Conservation (phyloP, 2,113 vertebrate species). For the Oryctolagus cuniculus region DNA sequence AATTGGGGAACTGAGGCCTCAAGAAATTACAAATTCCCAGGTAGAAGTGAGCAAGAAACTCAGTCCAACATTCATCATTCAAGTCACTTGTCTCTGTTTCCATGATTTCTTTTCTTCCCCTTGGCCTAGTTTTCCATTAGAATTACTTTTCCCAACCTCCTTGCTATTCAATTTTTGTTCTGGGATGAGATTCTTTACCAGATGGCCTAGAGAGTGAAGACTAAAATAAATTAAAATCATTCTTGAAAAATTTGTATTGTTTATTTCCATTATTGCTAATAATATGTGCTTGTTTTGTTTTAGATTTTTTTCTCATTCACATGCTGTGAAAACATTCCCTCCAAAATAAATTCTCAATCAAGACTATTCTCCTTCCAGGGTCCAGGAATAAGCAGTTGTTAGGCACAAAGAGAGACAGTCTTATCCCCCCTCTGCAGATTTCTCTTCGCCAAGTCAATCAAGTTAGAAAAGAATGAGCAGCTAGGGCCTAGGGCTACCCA, state of each 20-base stretch:
- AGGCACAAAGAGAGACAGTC: conserved; percentile 33
- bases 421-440: neutral
- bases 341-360: conserved; percentile 81
- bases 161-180: conserved; percentile 53
- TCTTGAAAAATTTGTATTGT: conserved; percentile 73
- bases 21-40: neutral
- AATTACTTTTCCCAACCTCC: conserved; percentile 47
- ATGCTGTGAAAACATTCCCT: conserved; percentile 62
- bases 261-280: conserved; percentile 78
- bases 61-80: neutral
- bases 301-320: neutral
- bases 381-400: conserved; percentile 67
- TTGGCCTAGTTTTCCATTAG: conserved; percentile 69
- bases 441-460: conserved; percentile 34
- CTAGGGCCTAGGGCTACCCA: neutral
- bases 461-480: conserved; percentile 52
- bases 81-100: neutral
- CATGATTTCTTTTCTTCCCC: conserved; percentile 55
- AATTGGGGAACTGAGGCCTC: neutral
- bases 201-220: conserved; percentile 60
- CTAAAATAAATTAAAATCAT: conserved; percentile 74
- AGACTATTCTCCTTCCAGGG: conserved; percentile 74
- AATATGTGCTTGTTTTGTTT: conserved; percentile 57
- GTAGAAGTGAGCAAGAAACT: neutral
- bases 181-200: conserved; percentile 71